Evolutionary conservation across 2,113 vertebrate genomes (phyloP), one percentile per base, ranked within the genome.

Genomic region (Pyxicephalus adspersus): DNA sequence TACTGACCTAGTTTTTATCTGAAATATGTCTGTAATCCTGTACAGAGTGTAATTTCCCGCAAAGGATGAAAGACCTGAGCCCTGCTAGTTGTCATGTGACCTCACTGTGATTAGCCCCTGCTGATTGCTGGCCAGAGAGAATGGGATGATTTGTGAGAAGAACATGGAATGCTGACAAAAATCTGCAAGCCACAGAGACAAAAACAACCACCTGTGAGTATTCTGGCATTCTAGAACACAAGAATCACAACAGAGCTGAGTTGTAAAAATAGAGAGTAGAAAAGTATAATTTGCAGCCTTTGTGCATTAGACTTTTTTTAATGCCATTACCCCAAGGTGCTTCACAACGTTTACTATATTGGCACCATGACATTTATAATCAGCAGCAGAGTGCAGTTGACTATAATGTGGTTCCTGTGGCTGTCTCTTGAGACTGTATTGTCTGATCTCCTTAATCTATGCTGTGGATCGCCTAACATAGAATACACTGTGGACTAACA

Each of bases 21-120:
- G 76, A 64, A 65, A 55, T 65, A 29, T 66, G 45, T 55, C 17
- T 65, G 61, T 77, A 66, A 77, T 77, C 61, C 20, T 18, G 8
- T 34, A 31, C 50, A 22, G 38, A 63, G 22, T 18, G 61, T 51
- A 52, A 65, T 29, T 25, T 64, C 22, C 52, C 15, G 64, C 34
- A 64, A 51, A 66, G 63, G 76, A 77, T 77, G 45, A 77, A 77
- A 77, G 66, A 38, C 66, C n/a, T 50, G 9, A 5, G 45, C 50
- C 34, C 5, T 18, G 50, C 51, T 23, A 17, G 60, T 77, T 55
- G 74, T 29, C 51, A 26, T 58, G n/a, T 11, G 13, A 18, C 64
- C 19, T 78, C 64, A 26, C 38, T 54, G 28, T 52, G 54, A 78
- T 67, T 23, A 58, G 51, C 55, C 20, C 51, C 29, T 18, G 63